Evolutionary conservation across 2,797 vertebrate species (phyloP), one percentile per base, ranked within the genome.

Genomic region (Catostomus latipinnis): DNA sequence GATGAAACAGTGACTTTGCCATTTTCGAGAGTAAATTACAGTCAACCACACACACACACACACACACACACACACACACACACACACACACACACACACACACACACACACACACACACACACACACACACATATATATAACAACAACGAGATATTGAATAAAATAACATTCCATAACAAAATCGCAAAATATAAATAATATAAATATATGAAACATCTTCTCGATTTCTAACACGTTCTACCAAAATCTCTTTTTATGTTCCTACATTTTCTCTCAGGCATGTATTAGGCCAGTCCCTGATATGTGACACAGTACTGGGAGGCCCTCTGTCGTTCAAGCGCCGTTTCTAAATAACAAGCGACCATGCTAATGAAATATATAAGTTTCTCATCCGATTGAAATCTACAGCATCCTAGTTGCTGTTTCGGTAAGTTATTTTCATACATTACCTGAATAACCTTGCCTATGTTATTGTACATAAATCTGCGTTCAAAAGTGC

Each of bases 341-440:
- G 76, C 71, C 85, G 83, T 84, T 83, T 83, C 68, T 34, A 75
- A 83, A 61, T n/a, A 71, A 66, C 46, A 49, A 75, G 76, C 9
- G 53, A 65, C 11, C 3, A 49, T 18, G 60, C 71, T 13, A 7
- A 14, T 76, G 9, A 49, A 45, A 0, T 75, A 10, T 71, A 83
- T 80, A 56, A 84, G 69, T 84, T 79, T 61, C 56, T 69, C 76
- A 94, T 94, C 93, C 77, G 63, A 7, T 80, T 68, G 63, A 91
- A 87, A 95, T 94, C 93, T 52, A 53, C 88, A 72, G 62, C 93
- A 94, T 95, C 93, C 78, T 45, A 46, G 6, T 76, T 72, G 68
- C 76, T 18, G 82, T 71, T n/a, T 74, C 13, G 93, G 94, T 95
- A 95, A 94, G 87, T 84, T 76, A 82, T 9, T 10, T 8, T 43